phyloP scores from a whole-genome alignment of 2,888 invertebrate species.

The Frankliniella intonsa region DNA sequence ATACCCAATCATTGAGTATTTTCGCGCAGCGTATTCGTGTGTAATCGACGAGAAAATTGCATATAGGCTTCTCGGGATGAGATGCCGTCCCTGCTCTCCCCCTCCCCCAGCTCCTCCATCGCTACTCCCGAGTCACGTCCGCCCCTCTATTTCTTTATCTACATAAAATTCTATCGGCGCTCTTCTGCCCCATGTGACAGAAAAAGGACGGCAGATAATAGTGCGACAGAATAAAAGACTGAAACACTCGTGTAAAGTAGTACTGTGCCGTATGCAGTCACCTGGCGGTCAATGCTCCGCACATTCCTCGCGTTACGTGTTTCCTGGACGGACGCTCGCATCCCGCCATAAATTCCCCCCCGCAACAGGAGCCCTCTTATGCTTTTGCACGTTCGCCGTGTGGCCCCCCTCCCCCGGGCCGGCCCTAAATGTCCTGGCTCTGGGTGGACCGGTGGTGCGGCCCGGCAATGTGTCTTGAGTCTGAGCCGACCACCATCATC shows the following conservation, averaged over 20 bases:
- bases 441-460: neutral
- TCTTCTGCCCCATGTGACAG: too few species aligned
- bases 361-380: constrained; percentile 18
- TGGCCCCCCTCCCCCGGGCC: neutral
- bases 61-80: constrained; percentile 29
- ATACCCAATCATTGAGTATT: constrained; percentile 24
- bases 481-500: neutral
- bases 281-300: neutral
- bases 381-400: constrained; percentile 4
- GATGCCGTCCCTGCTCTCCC: constrained; percentile 41
- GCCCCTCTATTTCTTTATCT: constrained; percentile 35
- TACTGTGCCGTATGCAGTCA: too few species aligned
- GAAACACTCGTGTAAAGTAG: too few species aligned
- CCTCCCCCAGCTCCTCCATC: constrained; percentile 35
- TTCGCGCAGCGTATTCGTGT: constrained; percentile 12
- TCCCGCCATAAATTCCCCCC: neutral
- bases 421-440: neutral
- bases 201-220: too few species aligned
- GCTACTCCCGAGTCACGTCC: neutral
- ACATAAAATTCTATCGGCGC: too few species aligned
- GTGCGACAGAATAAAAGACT: too few species aligned
- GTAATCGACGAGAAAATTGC: constrained; percentile 16
- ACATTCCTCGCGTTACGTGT: constrained; percentile 31
- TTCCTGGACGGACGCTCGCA: neutral
- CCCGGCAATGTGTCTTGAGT: constrained; percentile 22